Base-by-base conservation (phyloP, 2,797 vertebrate species). In the Danionella dracula region DNA sequence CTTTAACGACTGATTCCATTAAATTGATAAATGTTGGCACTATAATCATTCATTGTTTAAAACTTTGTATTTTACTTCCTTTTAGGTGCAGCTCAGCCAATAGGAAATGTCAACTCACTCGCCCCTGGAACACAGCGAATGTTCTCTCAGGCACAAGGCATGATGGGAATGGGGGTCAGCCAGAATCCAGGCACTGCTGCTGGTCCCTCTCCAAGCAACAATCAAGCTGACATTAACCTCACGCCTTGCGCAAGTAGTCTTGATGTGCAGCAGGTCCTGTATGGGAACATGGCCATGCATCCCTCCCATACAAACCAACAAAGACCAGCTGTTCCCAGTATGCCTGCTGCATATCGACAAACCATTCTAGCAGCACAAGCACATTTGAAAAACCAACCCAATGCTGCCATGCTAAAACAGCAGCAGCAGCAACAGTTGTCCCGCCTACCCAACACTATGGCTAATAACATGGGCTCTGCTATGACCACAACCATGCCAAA, bases 91-190 rank as follows among this genome's bases (percentile, higher is more conserved):
- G 84, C 94, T 73, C 87, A 93, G 80, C 72, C 90, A 50, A 88
- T 97, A 85, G 82, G 86, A 1, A 86, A 80, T 0, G 89, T 97
- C 41, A 88, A 84, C 74, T 86, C 84, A 63, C 85, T 97, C 77
- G 83, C 77, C 75, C 85, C 93, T 0, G 84, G 81, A 1, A 84
- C 90, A 21, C 94, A 94, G 29, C 92, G 92, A 6, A 92, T 94
- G 86, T 99, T 97, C 80, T 69, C 94, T 65, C 94, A 92, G 82
- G 82, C 85, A n/a, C 93, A 92, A 76, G 84, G 81, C 72, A 91
- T 97, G 87, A 91, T 97, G 84, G 89, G 89, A 34, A 89, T 97
- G 82, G 91, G 79, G 51, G 80, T 91, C 59, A 89, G 87, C 1
- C 93, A 93, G 49, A 73, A 75, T 0, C 76, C 89, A 0, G 92